phyloP scores from a whole-genome alignment of 2,888 invertebrate genomes.

The Hetaerina titia region DNA sequence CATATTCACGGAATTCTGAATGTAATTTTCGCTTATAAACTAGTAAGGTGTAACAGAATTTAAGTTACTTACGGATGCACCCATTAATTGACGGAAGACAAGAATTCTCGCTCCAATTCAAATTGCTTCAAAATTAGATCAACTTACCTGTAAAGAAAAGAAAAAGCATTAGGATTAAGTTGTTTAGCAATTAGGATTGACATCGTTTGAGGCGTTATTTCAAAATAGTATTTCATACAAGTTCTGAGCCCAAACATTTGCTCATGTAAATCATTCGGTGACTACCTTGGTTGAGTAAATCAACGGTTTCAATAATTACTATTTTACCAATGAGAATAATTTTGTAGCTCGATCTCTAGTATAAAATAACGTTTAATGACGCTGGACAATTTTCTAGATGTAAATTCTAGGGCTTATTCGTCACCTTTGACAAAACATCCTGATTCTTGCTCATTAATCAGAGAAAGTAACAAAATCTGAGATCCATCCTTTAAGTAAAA shows the following conservation, averaged over 20 bases:
- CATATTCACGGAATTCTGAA: too few species aligned
- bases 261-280: too few species aligned
- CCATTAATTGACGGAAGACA: neutral
- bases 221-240: too few species aligned
- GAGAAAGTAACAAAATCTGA: too few species aligned
- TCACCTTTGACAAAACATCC: too few species aligned
- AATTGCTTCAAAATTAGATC: neutral
- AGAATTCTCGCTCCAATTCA: neutral
- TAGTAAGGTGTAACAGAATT: neutral
- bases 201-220: too few species aligned
- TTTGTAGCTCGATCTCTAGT: neutral
- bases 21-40: neutral
- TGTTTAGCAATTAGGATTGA: too few species aligned
- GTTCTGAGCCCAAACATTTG: too few species aligned
- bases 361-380: neutral
- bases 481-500: too few species aligned
- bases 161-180: neutral
- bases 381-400: neutral
- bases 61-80: neutral
- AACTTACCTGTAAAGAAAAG: conserved; percentile 57
- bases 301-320: neutral
- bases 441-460: neutral
- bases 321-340: too few species aligned
- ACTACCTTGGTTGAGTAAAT: too few species aligned
- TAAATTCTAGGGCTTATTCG: neutral